A percentile compares a stretch with the other conserved stretches of the same genome.
Evolutionary conservation across 2,888 invertebrate genomes (phyloP).

Genomic region (Stenotaenia linearis): DNA sequence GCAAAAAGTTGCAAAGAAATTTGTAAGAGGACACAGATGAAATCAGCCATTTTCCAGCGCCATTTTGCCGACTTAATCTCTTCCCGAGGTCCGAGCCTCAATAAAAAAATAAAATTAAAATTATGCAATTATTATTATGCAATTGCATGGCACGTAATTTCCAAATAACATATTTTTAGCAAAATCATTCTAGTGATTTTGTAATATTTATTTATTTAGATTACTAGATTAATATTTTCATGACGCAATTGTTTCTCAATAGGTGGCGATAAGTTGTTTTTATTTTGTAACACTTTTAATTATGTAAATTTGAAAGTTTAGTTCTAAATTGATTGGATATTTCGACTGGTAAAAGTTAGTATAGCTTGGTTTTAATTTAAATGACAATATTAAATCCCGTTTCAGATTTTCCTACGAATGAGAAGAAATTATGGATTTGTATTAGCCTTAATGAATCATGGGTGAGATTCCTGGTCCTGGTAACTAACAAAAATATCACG

Average conservation of each 20-base stretch:
- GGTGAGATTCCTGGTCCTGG: neutral
- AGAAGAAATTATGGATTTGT: neutral
- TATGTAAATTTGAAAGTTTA: neutral
- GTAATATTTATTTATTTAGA: neutral
- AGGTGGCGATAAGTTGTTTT: neutral
- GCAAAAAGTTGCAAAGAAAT: no score
- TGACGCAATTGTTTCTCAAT: neutral
- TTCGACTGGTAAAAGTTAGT: neutral
- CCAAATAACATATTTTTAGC: no score
- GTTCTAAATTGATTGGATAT: neutral
- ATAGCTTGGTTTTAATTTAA: neutral
- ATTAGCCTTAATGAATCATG: neutral
- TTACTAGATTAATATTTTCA: neutral
- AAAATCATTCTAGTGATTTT: neutral
- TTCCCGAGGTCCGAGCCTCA: no score
- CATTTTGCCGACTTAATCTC: no score
- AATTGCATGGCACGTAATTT: no score
- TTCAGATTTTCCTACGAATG: neutral
- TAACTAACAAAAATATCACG: no score
- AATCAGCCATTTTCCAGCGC: neutral
- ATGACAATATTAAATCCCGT: no score
- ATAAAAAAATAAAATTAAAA: no score
- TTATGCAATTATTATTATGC: no score
- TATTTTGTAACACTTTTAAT: neutral
- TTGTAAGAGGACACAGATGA: no score